phyloP scores from a whole-genome alignment of 2,113 vertebrate species.

The Lanius ludovicianus region DNA sequence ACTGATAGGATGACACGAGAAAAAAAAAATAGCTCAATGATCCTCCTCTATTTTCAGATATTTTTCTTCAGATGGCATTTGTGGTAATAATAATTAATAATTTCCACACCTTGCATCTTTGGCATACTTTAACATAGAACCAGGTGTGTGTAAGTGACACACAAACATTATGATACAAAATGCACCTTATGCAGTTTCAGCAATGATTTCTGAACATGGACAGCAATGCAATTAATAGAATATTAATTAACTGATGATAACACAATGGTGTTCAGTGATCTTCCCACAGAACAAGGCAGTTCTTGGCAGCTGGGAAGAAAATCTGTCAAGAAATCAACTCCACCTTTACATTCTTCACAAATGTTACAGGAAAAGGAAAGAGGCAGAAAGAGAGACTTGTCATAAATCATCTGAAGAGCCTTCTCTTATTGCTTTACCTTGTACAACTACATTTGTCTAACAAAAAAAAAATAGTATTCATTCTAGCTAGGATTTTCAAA shows the following conservation, averaged over 20 bases:
- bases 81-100: neutral
- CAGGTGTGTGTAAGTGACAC: neutral
- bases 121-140: neutral
- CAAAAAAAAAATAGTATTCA: neutral
- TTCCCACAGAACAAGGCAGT: neutral
- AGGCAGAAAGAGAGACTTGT: neutral
- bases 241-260: neutral
- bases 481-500: neutral
- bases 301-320: neutral
- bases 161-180: neutral
- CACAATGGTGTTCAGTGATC: neutral
- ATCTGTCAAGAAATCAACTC: neutral
- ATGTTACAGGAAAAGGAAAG: neutral
- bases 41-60: neutral
- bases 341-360: neutral
- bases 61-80: neutral
- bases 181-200: rapidly evolving
- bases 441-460: neutral
- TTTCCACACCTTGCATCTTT: neutral
- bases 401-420: neutral
- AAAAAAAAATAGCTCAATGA: neutral
- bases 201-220: neutral
- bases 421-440: neutral
- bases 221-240: neutral
- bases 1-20: neutral